These are phyloP conservation scores for Nasonia giraulti DNA, from an alignment of 1,140 invertebrate genomes.

Conservation along the genomic window DNA sequence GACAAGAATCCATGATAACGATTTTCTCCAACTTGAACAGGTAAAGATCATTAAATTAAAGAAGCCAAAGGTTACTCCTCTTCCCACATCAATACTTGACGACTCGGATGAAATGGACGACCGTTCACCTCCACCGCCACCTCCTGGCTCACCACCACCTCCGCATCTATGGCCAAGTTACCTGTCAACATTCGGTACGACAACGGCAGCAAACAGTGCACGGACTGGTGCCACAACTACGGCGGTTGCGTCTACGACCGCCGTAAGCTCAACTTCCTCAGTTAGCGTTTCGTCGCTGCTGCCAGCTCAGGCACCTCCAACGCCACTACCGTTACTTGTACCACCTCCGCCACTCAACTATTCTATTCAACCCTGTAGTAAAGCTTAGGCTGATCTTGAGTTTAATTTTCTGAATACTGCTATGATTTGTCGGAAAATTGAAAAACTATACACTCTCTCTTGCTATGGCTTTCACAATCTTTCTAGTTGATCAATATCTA, in stretches of 20 bases:
- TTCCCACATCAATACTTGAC: constrained; percentile 68
- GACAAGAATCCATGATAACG: neutral
- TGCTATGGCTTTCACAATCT: neutral
- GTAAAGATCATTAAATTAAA: constrained; percentile 69
- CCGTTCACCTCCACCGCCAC: constrained; percentile 76
- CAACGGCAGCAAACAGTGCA: constrained; percentile 45
- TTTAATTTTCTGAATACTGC: neutral
- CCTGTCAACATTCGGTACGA: constrained; percentile 66
- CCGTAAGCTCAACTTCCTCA: constrained; percentile 45
- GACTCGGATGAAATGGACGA: constrained; percentile 75
- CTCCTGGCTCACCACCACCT: constrained; percentile 76
- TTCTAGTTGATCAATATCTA: neutral
- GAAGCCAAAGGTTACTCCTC: constrained; percentile 67
- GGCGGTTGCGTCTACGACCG: neutral
- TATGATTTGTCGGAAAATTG: neutral
- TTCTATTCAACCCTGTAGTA: constrained; percentile 71
- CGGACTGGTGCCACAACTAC: neutral
- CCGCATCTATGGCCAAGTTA: constrained; percentile 75
- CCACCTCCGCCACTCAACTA: constrained; percentile 71
- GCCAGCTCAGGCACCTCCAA: constrained; percentile 63
- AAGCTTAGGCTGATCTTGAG: constrained; percentile 58
- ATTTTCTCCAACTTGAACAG: constrained; percentile 52
- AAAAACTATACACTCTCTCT: neutral
- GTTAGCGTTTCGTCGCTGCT: constrained; percentile 30
- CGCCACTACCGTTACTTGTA: constrained; percentile 70